These are phyloP conservation scores for Thaumetopoea pityocampa DNA, from an alignment of 1,140 invertebrate species.

Conservation along the genomic window DNA sequence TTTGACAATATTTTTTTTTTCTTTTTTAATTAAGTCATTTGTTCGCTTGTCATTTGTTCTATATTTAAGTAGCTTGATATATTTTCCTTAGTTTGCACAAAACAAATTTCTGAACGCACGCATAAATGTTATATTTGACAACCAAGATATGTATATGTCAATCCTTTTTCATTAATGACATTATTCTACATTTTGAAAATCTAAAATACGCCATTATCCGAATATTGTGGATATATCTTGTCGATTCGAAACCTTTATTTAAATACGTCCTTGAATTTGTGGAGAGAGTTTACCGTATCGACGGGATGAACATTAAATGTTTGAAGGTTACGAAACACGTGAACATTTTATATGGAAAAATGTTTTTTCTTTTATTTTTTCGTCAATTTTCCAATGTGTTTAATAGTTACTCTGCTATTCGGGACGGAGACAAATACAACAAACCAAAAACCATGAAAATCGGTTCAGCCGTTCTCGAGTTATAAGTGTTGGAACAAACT, in stretches of 20 bases:
- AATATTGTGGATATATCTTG: neutral
- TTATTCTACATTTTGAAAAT: constrained; percentile 2
- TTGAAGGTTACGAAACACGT: neutral
- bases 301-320: constrained; percentile 1
- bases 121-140: neutral
- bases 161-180: constrained; percentile 1
- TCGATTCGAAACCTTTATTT: neutral
- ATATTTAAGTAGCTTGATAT: no score
- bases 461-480: no score
- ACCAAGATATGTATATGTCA: neutral
- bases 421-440: no score
- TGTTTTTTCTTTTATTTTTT: constrained; percentile 1
- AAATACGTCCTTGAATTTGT: no score
- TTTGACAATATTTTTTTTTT: no score
- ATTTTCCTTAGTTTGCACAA: no score
- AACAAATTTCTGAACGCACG: neutral
- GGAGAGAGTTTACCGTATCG: no score
- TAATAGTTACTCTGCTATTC: no score
- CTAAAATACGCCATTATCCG: constrained; percentile 1
- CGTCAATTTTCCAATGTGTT: neutral
- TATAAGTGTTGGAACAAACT: no score
- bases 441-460: no score
- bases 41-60: no score
- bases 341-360: neutral
- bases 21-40: no score